Evolutionary conservation across 1,140 invertebrate genomes (phyloP).

Genomic region (Laupala kohalensis): DNA sequence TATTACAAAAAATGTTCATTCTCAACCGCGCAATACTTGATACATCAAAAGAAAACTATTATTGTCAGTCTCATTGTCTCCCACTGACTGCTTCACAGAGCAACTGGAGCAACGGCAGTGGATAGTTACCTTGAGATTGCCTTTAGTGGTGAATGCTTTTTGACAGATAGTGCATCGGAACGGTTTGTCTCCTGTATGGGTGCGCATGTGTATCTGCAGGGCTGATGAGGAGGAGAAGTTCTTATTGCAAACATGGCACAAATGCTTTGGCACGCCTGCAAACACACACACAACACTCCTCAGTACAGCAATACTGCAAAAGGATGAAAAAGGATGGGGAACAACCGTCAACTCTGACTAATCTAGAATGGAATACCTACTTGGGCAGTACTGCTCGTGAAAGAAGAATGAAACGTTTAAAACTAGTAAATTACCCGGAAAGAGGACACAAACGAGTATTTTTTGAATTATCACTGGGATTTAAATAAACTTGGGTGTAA

Average conservation of each 20-base stretch:
- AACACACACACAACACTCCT: slow-evolving; percentile 32
- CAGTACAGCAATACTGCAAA: not conserved
- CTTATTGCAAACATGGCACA: slow-evolving; percentile 93
- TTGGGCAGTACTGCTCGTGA: too few relatives aligned
- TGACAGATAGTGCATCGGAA: slow-evolving; percentile 91
- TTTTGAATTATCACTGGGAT: too few relatives aligned
- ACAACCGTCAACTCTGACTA: too few relatives aligned
- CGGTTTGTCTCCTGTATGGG: slow-evolving; percentile 94
- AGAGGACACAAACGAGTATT: too few relatives aligned
- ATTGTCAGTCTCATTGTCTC: not conserved
- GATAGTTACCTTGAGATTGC: slow-evolving; percentile 81
- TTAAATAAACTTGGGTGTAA: too few relatives aligned
- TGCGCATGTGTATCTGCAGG: slow-evolving; percentile 95
- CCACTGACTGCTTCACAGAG: not conserved
- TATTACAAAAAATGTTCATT: too few relatives aligned
- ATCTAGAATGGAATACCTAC: too few relatives aligned
- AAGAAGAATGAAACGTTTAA: too few relatives aligned
- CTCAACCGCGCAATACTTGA: too few relatives aligned
- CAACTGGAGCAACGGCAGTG: not conserved
- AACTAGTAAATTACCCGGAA: too few relatives aligned
- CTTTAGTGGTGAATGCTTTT: slow-evolving; percentile 95
- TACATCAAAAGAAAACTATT: too few relatives aligned
- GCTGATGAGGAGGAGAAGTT: slow-evolving; percentile 94
- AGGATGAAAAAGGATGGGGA: not conserved
- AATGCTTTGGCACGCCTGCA: slow-evolving; percentile 65